A percentile compares a stretch with the other conserved stretches of the same genome.
phyloP scores from a whole-genome alignment of 2,888 invertebrate species.

The Dynastes grantii region DNA sequence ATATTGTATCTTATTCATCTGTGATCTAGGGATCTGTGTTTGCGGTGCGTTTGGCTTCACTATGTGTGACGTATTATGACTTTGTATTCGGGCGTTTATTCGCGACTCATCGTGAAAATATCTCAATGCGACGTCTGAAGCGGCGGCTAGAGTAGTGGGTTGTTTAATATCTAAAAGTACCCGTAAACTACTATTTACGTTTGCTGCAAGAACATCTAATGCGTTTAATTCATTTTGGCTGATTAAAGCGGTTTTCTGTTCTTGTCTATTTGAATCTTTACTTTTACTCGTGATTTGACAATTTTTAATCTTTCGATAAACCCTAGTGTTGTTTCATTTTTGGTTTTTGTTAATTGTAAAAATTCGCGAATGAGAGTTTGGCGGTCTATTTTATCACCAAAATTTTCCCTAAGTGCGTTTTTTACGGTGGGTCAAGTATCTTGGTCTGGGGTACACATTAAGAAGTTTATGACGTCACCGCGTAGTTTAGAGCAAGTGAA shows the following conservation, averaged over 20 bases:
- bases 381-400: background rate
- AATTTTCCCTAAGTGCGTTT: background rate
- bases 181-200: conserved; percentile 20
- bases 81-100: background rate
- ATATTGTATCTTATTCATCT: too few species aligned
- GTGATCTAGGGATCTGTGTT: background rate
- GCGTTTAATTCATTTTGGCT: conserved; percentile 40
- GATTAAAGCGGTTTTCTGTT: conserved; percentile 21
- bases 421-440: background rate
- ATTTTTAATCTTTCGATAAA: too few species aligned
- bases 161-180: conserved; percentile 34
- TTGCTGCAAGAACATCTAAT: conserved; percentile 36
- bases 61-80: background rate
- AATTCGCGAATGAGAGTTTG: background rate
- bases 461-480: too few species aligned
- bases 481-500: too few species aligned
- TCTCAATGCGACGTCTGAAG: conserved; percentile 25
- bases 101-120: conserved; percentile 12
- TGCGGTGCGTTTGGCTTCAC: background rate
- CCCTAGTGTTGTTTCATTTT: too few species aligned
- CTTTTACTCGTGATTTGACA: background rate
- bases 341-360: too few species aligned
- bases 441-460: too few species aligned
- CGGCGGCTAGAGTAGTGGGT: conserved; percentile 8
- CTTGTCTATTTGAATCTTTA: conserved; percentile 30